Evolutionary conservation across 2,113 vertebrate species (phyloP).

Genomic region (Melanerpes aurifrons): DNA sequence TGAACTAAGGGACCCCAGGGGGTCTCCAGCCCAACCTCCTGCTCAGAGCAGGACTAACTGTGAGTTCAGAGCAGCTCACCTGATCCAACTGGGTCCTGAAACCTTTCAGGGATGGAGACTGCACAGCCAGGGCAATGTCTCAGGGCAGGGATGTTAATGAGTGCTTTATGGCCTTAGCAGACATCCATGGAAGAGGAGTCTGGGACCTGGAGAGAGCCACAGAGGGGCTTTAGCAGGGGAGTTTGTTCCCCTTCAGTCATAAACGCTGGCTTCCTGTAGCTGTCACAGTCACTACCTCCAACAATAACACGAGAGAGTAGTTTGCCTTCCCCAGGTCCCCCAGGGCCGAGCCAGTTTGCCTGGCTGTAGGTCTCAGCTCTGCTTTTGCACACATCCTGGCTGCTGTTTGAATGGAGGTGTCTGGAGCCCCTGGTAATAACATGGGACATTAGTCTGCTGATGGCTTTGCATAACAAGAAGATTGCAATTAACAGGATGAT

Average conservation of each 20-base stretch:
- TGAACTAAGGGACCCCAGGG: background rate
- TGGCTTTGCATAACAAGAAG: constrained; percentile 60
- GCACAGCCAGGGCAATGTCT: background rate
- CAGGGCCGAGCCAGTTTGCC: background rate
- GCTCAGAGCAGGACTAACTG: background rate
- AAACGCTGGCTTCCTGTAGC: background rate
- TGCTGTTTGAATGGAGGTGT: background rate
- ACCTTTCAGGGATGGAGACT: background rate
- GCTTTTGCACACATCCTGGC: background rate
- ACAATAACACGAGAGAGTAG: too few relatives aligned
- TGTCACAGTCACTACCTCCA: background rate
- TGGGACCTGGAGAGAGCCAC: background rate
- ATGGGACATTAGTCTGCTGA: constrained; percentile 67
- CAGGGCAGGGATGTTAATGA: background rate
- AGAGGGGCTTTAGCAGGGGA: background rate
- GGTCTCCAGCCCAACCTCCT: background rate
- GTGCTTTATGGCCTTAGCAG: background rate
- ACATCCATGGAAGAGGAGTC: background rate
- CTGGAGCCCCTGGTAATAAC: constrained; percentile 52
- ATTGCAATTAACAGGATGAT: constrained; percentile 51
- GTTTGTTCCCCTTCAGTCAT: background rate
- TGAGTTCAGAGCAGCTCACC: background rate
- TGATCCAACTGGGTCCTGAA: background rate
- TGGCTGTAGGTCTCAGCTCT: background rate
- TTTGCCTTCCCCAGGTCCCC: background rate